A percentile compares a stretch with the other conserved stretches of the same genome.
Conservation (phyloP, 2,113 vertebrate genomes). For the Electrona antarctica region DNA sequence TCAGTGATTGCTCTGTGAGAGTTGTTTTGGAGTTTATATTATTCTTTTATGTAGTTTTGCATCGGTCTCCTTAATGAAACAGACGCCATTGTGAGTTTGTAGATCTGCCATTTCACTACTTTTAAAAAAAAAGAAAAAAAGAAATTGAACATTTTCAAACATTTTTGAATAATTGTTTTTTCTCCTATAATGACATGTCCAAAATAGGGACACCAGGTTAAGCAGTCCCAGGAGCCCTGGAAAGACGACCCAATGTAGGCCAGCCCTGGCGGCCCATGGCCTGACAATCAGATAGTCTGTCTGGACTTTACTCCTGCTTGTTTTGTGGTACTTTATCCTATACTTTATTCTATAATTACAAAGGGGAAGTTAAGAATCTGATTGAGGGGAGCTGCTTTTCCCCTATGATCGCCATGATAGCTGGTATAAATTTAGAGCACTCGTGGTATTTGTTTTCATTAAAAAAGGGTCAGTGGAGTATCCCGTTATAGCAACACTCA, state of each 20-base stretch:
- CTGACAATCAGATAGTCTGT: conserved; percentile 24
- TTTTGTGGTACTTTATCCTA: background rate
- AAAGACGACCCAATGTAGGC: conserved; percentile 13
- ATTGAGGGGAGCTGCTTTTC: conserved; percentile 39
- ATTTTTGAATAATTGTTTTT: no score
- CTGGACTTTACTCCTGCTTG: conserved; percentile 28
- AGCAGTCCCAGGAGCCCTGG: background rate
- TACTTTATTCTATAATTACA: conserved; percentile 50
- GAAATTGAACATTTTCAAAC: no score
- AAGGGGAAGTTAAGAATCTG: conserved; percentile 48
- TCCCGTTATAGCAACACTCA: conserved; percentile 56
- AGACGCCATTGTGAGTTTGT: no score
- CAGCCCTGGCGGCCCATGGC: background rate
- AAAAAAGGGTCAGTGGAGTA: conserved; percentile 37
- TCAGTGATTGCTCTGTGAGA: no score
- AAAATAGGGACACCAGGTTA: no score
- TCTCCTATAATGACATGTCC: no score
- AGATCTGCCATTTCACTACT: no score
- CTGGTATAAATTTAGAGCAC: conserved; percentile 42
- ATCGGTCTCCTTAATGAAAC: no score
- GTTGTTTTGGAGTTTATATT: no score
- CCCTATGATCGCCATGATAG: conserved; percentile 34
- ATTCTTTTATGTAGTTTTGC: no score
- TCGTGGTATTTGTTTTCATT: conserved; percentile 53
- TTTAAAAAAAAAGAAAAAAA: no score